Conservation (phyloP, 2,113 vertebrate genomes). For the Tenebrosternarchus preto region DNA sequence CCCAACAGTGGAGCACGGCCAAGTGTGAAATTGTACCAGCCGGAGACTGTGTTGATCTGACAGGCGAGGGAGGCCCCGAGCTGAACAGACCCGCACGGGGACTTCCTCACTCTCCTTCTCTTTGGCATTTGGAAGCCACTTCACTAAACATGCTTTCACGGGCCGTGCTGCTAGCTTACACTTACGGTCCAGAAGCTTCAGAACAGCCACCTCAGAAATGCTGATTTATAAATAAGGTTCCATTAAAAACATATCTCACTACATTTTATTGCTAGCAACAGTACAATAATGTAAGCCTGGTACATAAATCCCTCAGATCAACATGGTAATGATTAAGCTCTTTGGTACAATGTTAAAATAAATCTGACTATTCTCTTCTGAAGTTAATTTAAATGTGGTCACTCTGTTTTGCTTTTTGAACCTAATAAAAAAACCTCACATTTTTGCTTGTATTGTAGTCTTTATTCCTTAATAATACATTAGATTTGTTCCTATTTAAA, state of each 20-base stretch:
- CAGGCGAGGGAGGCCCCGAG: constrained; percentile 31
- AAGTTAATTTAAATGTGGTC: background rate
- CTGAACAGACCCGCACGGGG: constrained; percentile 24
- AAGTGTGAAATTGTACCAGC: constrained; percentile 58
- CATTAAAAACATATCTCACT: background rate
- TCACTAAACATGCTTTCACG: constrained; percentile 26
- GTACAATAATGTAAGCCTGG: background rate
- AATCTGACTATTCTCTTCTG: background rate
- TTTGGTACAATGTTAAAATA: background rate
- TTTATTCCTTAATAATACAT: constrained; percentile 1
- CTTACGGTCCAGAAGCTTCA: constrained; percentile 40
- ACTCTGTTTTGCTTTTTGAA: background rate
- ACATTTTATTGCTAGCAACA: background rate
- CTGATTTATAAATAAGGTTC: background rate
- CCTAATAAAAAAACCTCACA: background rate
- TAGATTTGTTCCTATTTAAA: background rate
- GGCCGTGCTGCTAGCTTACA: constrained; percentile 18
- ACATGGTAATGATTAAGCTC: background rate
- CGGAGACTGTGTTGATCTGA: constrained; percentile 50
- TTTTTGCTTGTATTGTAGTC: background rate
- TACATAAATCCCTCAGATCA: background rate
- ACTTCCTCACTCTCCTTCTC: constrained; percentile 34
- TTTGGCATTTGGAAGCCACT: constrained; percentile 52
- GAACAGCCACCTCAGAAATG: background rate
- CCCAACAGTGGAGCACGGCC: constrained; percentile 39